Evolutionary conservation across 2,113 vertebrate genomes (phyloP).

Genomic region (Neomonachus schauinslandi): DNA sequence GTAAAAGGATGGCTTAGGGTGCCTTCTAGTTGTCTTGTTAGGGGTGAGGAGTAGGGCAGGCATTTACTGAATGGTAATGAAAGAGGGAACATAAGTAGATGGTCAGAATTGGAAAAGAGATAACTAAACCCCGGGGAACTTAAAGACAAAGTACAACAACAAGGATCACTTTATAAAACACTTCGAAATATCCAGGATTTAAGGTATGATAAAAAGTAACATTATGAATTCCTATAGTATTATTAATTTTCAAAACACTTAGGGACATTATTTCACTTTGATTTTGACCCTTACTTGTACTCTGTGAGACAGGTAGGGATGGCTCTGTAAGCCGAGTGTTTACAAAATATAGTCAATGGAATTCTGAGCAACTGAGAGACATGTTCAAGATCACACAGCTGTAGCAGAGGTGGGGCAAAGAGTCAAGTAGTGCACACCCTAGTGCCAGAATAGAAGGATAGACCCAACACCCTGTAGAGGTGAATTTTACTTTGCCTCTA

Average conservation of each 20-base stretch:
- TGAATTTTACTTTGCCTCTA: neutral
- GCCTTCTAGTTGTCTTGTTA: neutral
- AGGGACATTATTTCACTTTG: neutral
- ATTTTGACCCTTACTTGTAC: neutral
- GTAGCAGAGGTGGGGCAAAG: neutral
- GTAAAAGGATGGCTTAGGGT: neutral
- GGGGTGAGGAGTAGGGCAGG: neutral
- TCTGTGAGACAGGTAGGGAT: neutral
- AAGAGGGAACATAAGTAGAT: neutral
- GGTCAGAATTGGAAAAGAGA: neutral
- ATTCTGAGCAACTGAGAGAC: neutral
- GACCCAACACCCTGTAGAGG: no score
- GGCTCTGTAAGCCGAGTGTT: neutral
- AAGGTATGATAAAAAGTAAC: neutral
- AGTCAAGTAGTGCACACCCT: neutral
- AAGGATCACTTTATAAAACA: neutral
- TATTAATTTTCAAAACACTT: neutral
- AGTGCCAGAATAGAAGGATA: neutral
- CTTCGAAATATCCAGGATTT: neutral
- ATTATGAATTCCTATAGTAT: neutral
- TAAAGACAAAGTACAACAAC: neutral
- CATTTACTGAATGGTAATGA: neutral
- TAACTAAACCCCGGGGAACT: neutral
- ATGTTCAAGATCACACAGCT: neutral
- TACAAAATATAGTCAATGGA: neutral